A percentile compares a stretch with the other conserved stretches of the same genome.
phyloP scores from a whole-genome alignment of 2,888 invertebrate genomes.

The Timema podura region DNA sequence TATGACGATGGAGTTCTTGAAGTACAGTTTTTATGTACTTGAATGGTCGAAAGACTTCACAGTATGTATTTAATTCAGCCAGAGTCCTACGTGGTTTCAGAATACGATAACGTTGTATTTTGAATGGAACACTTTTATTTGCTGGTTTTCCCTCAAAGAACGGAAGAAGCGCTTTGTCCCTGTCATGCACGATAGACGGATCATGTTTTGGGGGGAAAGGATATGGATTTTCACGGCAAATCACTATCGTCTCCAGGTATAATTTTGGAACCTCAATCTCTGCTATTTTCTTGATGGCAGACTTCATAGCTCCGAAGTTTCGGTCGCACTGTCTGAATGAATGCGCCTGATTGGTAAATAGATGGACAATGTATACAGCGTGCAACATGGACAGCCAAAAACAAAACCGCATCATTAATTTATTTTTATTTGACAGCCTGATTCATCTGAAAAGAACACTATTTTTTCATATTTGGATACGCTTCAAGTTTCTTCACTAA shows the following conservation, averaged over 20 bases:
- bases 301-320: background rate
- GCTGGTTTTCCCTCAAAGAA: background rate
- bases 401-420: too few species aligned
- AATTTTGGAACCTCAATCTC: background rate
- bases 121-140: background rate
- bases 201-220: background rate
- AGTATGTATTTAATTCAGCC: too few species aligned
- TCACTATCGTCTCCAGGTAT: background rate
- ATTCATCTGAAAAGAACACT: background rate
- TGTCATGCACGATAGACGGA: background rate
- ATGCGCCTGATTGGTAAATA: background rate
- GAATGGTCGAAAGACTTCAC: too few species aligned
- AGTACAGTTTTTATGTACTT: too few species aligned
- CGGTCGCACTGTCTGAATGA: background rate
- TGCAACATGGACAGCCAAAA: background rate
- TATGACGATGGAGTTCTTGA: too few species aligned
- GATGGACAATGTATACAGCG: background rate
- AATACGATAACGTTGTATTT: background rate
- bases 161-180: constrained; percentile 5
- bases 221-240: background rate
- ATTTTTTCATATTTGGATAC: constrained; percentile 1
- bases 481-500: background rate
- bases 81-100: background rate
- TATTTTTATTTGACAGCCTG: background rate
- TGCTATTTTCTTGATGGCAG: background rate